Evolutionary conservation across 2,797 vertebrate species (phyloP).

Genomic region (Microtus californicus): DNA sequence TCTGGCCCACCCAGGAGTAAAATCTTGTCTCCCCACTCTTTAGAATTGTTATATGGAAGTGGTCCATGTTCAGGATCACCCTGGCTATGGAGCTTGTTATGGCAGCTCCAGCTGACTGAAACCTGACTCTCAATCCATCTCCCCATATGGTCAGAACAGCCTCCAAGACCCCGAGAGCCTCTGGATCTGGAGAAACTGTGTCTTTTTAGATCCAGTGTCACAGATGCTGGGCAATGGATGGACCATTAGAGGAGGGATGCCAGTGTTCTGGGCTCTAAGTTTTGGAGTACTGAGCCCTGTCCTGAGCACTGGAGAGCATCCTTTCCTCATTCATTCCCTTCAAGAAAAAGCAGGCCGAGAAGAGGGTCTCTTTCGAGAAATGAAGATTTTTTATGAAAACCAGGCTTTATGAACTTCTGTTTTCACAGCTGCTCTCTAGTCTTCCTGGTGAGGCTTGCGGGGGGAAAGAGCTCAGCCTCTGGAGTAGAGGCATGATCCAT

Average conservation of each 20-base stretch:
- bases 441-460: not conserved
- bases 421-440: not conserved
- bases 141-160: not conserved
- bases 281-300: not conserved
- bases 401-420: not conserved
- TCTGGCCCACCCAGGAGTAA: not conserved
- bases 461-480: not conserved
- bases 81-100: not conserved
- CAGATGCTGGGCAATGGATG: not conserved
- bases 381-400: not conserved
- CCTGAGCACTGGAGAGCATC: not conserved
- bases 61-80: not conserved
- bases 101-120: not conserved
- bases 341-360: not conserved
- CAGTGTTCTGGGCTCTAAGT: not conserved
- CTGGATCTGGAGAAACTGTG: not conserved
- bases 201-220: not conserved
- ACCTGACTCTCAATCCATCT: not conserved
- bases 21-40: not conserved
- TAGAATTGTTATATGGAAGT: not conserved
- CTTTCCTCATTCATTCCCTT: not conserved
- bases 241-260: not conserved
- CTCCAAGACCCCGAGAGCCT: not conserved
- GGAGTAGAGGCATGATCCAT: not conserved
- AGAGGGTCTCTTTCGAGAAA: not conserved